A percentile compares a stretch with the other conserved stretches of the same genome.
Conservation (phyloP, 2,797 vertebrate genomes). For the Bucorvus abyssinicus region DNA sequence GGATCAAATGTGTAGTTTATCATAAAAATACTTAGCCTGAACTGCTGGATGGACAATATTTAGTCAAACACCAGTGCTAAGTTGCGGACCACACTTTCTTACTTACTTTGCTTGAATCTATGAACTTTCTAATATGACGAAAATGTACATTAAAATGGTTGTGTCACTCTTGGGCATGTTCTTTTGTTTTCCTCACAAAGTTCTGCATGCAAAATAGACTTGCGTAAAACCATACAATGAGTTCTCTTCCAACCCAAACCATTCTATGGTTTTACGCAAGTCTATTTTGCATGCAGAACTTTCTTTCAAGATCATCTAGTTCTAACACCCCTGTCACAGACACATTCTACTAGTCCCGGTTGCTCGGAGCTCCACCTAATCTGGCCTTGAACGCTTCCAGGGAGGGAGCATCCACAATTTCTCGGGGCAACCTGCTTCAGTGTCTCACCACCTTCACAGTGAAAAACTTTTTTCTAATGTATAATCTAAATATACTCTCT, state of each 20-base stretch:
- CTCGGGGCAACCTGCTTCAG: neutral
- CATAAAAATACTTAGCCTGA: neutral
- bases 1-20: neutral
- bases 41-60: neutral
- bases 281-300: too few species aligned
- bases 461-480: neutral
- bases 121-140: neutral
- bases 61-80: neutral
- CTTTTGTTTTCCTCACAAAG: neutral
- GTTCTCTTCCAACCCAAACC: too few species aligned
- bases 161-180: neutral
- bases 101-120: neutral
- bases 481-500: neutral
- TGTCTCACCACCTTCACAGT: neutral
- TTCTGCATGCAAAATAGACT: neutral
- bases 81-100: neutral
- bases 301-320: neutral
- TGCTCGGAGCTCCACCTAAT: neutral
- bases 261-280: too few species aligned
- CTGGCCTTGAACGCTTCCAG: neutral
- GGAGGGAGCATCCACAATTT: neutral
- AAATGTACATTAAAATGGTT: neutral
- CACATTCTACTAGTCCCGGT: neutral
- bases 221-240: neutral
- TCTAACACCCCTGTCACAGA: neutral